These are phyloP conservation scores for Caenorhabditis imperialis DNA, from an alignment of 2,888 invertebrate species.

Conservation along the genomic window DNA sequence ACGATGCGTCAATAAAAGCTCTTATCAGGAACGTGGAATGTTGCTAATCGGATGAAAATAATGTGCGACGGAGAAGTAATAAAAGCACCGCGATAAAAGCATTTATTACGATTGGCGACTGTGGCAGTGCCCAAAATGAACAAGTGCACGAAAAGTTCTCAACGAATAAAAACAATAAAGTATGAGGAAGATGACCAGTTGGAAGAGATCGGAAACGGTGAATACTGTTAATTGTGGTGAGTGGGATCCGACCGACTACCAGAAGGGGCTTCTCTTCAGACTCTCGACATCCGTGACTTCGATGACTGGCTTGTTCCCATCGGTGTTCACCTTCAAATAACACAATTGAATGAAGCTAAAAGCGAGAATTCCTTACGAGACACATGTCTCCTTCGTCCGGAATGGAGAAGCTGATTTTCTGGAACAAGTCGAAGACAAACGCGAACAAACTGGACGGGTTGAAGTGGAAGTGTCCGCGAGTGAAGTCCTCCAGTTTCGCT, in stretches of 20 bases:
- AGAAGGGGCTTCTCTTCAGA: slow-evolving; percentile 24
- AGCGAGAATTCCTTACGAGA: background rate
- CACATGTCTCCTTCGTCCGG: slow-evolving; percentile 9
- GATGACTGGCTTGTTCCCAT: background rate
- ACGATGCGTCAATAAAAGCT: slow-evolving; percentile 5
- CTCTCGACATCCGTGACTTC: background rate
- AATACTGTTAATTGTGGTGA: background rate
- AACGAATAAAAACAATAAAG: too few species aligned
- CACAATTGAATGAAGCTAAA: background rate
- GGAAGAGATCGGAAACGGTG: too few species aligned
- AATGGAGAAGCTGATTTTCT: slow-evolving; percentile 4
- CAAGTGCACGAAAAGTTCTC: too few species aligned
- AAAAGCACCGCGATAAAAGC: too few species aligned
- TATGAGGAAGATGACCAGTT: too few species aligned
- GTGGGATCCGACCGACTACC: slow-evolving; percentile 4
- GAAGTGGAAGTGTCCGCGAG: slow-evolving; percentile 29
- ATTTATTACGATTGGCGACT: too few species aligned
- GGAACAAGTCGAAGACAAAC: slow-evolving; percentile 23
- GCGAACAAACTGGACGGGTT: slow-evolving; percentile 1
- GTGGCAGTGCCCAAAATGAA: too few species aligned
- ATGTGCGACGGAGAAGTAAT: too few species aligned
- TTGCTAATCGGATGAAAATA: slow-evolving; percentile 11
- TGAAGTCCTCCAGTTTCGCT: slow-evolving; percentile 18
- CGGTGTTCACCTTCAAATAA: background rate
- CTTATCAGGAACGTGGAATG: slow-evolving; percentile 22